These are phyloP conservation scores for Eidolon dupreanum DNA, from an alignment of 2,797 vertebrate genomes.

Conservation along the genomic window DNA sequence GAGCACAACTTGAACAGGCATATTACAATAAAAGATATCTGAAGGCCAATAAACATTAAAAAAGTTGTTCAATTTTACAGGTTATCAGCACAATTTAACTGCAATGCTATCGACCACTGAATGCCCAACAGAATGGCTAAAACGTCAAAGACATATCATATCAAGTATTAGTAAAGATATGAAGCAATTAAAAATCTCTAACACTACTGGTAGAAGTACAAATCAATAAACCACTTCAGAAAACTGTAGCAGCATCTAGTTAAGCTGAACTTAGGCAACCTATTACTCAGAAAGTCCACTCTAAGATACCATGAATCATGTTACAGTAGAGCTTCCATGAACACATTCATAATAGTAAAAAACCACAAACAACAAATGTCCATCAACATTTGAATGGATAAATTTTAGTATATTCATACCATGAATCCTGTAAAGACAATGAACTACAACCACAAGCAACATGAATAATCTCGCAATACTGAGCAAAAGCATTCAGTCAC, in stretches of 20 bases:
- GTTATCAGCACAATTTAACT: neutral
- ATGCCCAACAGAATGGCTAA: neutral
- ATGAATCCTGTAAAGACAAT: neutral
- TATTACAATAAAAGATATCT: neutral
- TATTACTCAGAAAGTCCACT: neutral
- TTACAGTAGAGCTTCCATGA: neutral
- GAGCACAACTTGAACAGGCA: neutral
- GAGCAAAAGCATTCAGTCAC: neutral
- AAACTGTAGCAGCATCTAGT: neutral
- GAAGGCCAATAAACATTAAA: neutral
- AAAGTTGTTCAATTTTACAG: neutral
- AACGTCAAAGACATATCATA: neutral
- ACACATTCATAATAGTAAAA: neutral
- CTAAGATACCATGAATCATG: too few species aligned
- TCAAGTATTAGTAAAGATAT: neutral
- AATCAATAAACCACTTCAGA: neutral
- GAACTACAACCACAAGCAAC: neutral
- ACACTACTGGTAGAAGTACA: neutral
- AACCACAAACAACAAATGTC: neutral
- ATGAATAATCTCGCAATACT: neutral
- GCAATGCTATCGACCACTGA: neutral
- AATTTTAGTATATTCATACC: neutral
- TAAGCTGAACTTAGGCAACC: neutral
- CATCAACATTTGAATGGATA: neutral
- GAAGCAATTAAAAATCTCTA: neutral